Evolutionary conservation across 2,888 invertebrate species (phyloP).

Genomic region (Ariolimax columbianus): DNA sequence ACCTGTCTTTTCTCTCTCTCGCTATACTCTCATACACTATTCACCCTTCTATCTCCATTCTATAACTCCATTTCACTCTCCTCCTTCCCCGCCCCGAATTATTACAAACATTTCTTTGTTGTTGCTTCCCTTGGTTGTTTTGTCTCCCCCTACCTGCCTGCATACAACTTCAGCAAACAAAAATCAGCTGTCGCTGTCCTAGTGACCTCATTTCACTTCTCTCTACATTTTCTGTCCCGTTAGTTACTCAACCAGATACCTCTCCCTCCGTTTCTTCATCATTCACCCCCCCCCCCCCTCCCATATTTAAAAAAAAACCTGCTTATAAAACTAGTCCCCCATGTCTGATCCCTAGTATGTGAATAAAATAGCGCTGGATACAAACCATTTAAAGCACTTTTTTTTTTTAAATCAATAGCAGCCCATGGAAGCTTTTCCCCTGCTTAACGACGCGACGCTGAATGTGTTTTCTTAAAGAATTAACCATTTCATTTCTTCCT

Average conservation of each 20-base stretch:
- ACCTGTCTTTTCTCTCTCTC: too few species aligned
- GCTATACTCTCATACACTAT: too few species aligned
- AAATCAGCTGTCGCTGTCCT: neutral
- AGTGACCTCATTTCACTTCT: neutral
- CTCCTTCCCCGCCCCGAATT: too few species aligned
- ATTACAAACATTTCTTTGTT: too few species aligned
- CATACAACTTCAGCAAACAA: neutral
- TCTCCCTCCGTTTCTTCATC: neutral
- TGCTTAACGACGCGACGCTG: neutral
- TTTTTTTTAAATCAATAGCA: constrained; percentile 23
- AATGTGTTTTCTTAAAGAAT: constrained; percentile 28
- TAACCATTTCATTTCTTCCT: constrained; percentile 18
- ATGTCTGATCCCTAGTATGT: neutral
- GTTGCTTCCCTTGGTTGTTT: too few species aligned
- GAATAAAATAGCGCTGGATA: neutral
- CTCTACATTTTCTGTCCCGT: neutral
- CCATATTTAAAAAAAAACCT: too few species aligned
- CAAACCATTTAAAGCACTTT: neutral
- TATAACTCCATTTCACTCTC: too few species aligned
- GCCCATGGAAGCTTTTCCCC: neutral
- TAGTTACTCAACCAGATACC: neutral
- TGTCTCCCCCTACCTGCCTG: too few species aligned
- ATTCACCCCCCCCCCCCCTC: neutral
- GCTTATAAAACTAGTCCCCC: neutral
- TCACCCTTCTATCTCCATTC: too few species aligned